Base-by-base conservation (phyloP, 2,888 invertebrate genomes). In the Tethea ocularis region DNA sequence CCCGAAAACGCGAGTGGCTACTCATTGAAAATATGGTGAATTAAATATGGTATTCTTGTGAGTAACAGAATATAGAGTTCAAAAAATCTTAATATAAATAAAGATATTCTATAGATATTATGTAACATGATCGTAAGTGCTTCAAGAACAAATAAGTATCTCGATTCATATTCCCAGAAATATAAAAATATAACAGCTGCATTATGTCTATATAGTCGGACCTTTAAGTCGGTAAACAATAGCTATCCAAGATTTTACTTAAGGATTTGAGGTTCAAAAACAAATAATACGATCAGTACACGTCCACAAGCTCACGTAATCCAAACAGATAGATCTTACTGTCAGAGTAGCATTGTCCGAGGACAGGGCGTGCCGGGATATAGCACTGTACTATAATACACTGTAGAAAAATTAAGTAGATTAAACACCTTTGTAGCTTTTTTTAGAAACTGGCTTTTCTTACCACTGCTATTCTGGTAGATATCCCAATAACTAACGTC, bases 261-360 rank as follows among this genome's bases (percentile, higher is more conserved):
- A 59, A 57, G 55, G 77, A 75, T 75, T 74, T 17, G 46, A 46
- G 71, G 57, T 20, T 57, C 64, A 66, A 72, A 72, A 75, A 70
- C 74, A 77, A 67, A 78, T 69, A 68, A 78, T 74, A 71, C 63
- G 77, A 78, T 67, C 66, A 71, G 69, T 69, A 74, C 75, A 72
- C 67, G 69, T 71, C 71, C 78, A 71, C 72, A 75, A 77, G 68
- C 71, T 74, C 78, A 80, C 81, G 82, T 89, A 87, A 88, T 87
- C 83, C 86, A 83, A 88, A 86, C 84, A 88, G 79, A 88, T 87
- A 80, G 80, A 80, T 83, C 82, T 85, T 74, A 67, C 77, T 79
- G 85, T 82, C 84, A 80, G 69, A 63, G 62, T 71, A 62, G 73
- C 68, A 74, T 72, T 80, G 81, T 82, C 71, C 66, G 67, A 62